Base-by-base conservation (phyloP, 2,797 vertebrate species). In the Rhynchotus rufescens region DNA sequence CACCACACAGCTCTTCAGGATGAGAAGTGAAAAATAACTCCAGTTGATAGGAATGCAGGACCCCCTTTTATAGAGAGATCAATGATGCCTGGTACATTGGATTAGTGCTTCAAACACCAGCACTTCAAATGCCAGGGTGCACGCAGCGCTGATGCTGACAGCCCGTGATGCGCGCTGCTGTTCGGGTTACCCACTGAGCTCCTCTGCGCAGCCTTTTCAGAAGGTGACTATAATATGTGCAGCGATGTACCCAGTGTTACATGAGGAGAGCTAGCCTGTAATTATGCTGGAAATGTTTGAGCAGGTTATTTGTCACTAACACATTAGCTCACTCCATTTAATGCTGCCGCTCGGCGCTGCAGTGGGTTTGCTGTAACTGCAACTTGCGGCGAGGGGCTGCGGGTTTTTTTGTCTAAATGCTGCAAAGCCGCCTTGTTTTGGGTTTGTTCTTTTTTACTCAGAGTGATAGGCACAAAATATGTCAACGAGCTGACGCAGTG, bases 231-330 rank as follows among this genome's bases (percentile, higher is more conserved):
- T 86, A 69, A n/a, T 79, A 66, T 77, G 71, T 87, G 94, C 88
- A 76, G 88, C 89, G 88, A 89, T 88, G 80, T 92, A 93, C 94
- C 95, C 90, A 92, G 30, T 17, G 65, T 93, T 94, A 92, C 88
- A 92, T 98, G 94, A 90, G 91, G 84, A 93, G 90, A 94, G 89
- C 91, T 84, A 94, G 96, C 95, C 95, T 88, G 72, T 88, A 89
- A 96, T 93, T 94, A 95, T 82, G 52, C 19, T 59, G 15, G 82
- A 86, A 73, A 22, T 71, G 68, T 91, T 67, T 86, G 96, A 93
- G 93, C 5, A 22, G 22, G 76, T 94, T 81, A 22, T 94, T 88
- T 80, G 47, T 85, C 51, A 86, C 47, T 68, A 93, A 72, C 79
- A 86, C 90, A 80, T 84, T 84, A 79, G 51, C 82, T 95, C 93